These are phyloP conservation scores for Manis pentadactyla DNA, from an alignment of 2,797 vertebrate species.

Conservation along the genomic window DNA sequence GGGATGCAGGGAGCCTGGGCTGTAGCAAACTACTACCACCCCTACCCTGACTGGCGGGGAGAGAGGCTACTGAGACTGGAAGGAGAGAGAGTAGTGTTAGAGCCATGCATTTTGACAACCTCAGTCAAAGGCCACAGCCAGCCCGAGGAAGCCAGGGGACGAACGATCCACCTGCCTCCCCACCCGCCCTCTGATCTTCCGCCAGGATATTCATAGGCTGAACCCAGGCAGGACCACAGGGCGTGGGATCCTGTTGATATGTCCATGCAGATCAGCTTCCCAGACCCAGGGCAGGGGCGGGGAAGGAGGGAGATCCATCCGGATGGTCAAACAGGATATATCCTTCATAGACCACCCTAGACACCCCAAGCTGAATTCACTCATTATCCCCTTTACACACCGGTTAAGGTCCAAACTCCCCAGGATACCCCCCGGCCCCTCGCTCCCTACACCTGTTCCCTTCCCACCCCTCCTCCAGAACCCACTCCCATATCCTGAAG, in stretches of 20 bases:
- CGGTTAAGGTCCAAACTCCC: neutral
- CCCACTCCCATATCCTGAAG: neutral
- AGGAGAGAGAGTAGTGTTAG: too few relatives aligned
- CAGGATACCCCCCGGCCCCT: accelerated
- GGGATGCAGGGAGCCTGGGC: neutral
- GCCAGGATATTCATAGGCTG: neutral
- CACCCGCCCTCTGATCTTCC: neutral
- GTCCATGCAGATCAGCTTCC: neutral
- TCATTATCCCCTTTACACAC: neutral
- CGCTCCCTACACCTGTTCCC: neutral
- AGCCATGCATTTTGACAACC: accelerated
- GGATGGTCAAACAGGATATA: neutral
- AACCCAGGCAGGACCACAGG: neutral
- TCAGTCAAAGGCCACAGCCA: neutral
- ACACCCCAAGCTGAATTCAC: neutral
- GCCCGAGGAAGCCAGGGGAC: neutral
- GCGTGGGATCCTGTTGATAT: accelerated
- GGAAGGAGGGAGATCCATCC: neutral
- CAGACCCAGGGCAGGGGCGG: accelerated
- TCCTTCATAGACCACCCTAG: neutral
- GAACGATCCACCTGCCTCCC: too few relatives aligned
- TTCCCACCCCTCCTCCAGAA: too few relatives aligned
- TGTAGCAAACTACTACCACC: neutral
- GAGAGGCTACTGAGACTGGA: neutral
- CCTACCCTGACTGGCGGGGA: neutral